Conservation (phyloP, 2,113 vertebrate species). For the Ammodytes dubius region DNA sequence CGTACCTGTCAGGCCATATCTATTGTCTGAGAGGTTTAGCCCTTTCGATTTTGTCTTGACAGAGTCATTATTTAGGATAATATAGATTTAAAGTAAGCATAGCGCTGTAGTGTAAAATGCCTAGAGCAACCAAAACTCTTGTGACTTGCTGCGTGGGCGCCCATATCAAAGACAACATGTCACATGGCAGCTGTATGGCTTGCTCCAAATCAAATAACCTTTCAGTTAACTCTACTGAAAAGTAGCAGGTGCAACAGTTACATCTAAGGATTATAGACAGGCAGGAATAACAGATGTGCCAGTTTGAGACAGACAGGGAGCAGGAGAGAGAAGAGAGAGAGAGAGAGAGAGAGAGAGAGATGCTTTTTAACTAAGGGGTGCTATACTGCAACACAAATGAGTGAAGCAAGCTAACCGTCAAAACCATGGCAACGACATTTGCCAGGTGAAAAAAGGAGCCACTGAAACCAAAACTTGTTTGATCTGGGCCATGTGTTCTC, state of each 20-base stretch:
- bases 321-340: constrained; percentile 33
- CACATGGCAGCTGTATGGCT: constrained; percentile 69
- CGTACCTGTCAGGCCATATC: constrained; percentile 15
- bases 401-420: constrained; percentile 74
- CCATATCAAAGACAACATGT: constrained; percentile 48
- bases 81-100: background rate
- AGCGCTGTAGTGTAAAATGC: background rate
- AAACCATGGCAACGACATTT: constrained; percentile 82
- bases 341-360: constrained; percentile 24
- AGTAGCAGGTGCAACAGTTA: constrained; percentile 77
- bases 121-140: constrained; percentile 1
- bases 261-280: constrained; percentile 71
- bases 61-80: constrained; percentile 2
- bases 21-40: constrained; percentile 25
- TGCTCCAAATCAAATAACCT: constrained; percentile 75
- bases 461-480: constrained; percentile 55
- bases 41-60: background rate
- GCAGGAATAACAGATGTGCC: constrained; percentile 76
- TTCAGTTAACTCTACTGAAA: constrained; percentile 76
- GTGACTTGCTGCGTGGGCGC: constrained; percentile 16
- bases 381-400: constrained; percentile 48
- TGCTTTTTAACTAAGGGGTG: constrained; percentile 37
- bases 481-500: constrained; percentile 42
- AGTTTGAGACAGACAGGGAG: constrained; percentile 52
- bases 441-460: constrained; percentile 62